Evolutionary conservation across 2,888 invertebrate species (phyloP).

Genomic region (Archips crataeganus): DNA sequence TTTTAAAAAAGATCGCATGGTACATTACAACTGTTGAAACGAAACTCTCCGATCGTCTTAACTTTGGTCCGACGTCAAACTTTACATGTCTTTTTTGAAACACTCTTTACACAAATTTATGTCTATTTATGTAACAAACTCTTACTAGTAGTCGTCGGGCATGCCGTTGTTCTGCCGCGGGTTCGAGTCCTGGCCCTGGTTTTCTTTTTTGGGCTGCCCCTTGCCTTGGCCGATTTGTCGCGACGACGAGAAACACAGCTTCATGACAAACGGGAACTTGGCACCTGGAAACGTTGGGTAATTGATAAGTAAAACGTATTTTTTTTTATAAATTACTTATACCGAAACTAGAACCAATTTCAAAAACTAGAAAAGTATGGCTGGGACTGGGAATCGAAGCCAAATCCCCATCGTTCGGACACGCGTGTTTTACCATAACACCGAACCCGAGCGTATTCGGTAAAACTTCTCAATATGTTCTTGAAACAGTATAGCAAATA

Average conservation of each 20-base stretch:
- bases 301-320: too few relatives aligned
- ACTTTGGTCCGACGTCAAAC: conserved; percentile 77
- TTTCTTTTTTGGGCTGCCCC: conserved; percentile 62
- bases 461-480: neutral
- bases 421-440: too few relatives aligned
- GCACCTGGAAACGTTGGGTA: conserved; percentile 89
- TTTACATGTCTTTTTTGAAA: conserved; percentile 75
- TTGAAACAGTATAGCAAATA: too few relatives aligned
- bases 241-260: conserved; percentile 97
- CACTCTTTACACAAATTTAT: conserved; percentile 39
- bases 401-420: too few relatives aligned
- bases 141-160: conserved; percentile 81
- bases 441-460: neutral
- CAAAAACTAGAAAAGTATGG: too few relatives aligned
- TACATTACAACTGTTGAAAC: conserved; percentile 44
- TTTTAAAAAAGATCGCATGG: conserved; percentile 26
- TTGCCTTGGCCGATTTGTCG: conserved; percentile 82
- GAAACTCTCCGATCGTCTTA: conserved; percentile 60
- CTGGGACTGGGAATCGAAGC: too few relatives aligned
- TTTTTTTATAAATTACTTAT: too few relatives aligned
- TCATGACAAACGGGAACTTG: conserved; percentile 99
- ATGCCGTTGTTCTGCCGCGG: conserved; percentile 73
- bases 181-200: conserved; percentile 62
- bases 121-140: conserved; percentile 41
- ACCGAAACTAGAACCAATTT: too few relatives aligned